A percentile compares a stretch with the other conserved stretches of the same genome.
Conservation (phyloP, 2,888 invertebrate species). For the Sphecodes monilicornis region DNA sequence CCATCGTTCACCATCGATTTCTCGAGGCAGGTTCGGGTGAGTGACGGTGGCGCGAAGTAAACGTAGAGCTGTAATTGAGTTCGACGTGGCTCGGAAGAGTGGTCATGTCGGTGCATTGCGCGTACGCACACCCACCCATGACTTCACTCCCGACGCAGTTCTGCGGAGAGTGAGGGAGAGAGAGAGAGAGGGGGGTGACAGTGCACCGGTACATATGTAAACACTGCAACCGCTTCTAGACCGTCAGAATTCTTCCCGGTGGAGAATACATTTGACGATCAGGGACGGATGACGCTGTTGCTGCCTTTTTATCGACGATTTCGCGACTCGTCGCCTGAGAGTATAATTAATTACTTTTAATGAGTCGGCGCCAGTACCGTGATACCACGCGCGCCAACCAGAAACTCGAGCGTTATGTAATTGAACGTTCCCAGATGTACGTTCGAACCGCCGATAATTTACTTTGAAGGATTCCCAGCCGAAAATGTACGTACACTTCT, state of each 20-base stretch:
- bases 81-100: conserved; percentile 66
- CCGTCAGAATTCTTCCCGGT: not conserved
- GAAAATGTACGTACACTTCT: not conserved
- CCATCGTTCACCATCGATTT: conserved; percentile 74
- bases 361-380: conserved; percentile 56
- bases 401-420: conserved; percentile 27
- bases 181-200: no score
- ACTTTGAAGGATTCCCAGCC: conserved; percentile 18
- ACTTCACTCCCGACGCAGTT: not conserved
- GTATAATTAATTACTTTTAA: conserved; percentile 72
- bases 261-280: conserved; percentile 24
- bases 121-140: conserved; percentile 13
- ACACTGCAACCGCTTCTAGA: not conserved
- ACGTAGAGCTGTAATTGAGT: conserved; percentile 71
- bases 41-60: conserved; percentile 65
- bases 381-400: conserved; percentile 23
- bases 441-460: conserved; percentile 20
- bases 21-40: conserved; percentile 65
- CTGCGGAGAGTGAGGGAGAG: not conserved
- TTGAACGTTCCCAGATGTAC: conserved; percentile 35
- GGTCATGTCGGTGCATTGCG: conserved; percentile 49
- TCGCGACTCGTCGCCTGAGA: conserved; percentile 42
- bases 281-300: conserved; percentile 33
- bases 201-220: conserved; percentile 9
- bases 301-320: conserved; percentile 62